Evolutionary conservation across 1,140 invertebrate genomes (phyloP), one percentile per base, ranked within the genome.

Genomic region (Rhyacophila brunnea): DNA sequence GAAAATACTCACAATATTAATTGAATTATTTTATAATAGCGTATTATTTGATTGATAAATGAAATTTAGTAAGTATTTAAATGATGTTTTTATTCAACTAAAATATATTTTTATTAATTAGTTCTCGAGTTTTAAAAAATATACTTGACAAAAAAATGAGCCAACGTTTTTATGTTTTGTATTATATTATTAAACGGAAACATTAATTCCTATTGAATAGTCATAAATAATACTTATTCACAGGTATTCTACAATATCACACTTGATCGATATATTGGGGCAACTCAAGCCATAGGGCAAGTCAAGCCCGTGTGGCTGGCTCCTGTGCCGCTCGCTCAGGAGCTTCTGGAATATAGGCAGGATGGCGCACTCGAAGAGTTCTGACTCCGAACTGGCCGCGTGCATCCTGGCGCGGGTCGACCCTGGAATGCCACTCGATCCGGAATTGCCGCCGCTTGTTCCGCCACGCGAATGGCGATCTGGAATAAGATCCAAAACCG

Each of bases 231-330:
- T 28, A 28, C 3, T 28, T 9, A 28, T 53, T 80, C 89, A 95
- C 73, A 95, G 85, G 77, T 95, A 95, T 71, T 95, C 92, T 63
- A 95, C 92, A 66, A 96, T 95, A 81, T 96, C 93, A 81, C 93
- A 95, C 76, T 95, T 96, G 65, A 96, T 93, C 28, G 92, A 92
- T 77, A 95, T 93, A 80, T 94, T 95, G 6, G 92, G 92, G 75
- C 92, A 95, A 64, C 91, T 94, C 62, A 91, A 85, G 47, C 93
- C 91, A 51, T 88, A 88, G n/a, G 85, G 83, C 42, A 87, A 82
- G 69, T 87, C 83, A 35, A 83, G 73, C 36, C 81, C 78, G 67
- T 85, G 80, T 0, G 77, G 77, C 64, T 82, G 80, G 59, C 81
- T 84, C 66, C 87, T 87, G 67, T 89, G 87, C 59, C 91, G 80